Evolutionary conservation across 2,888 invertebrate genomes (phyloP), one percentile per base, ranked within the genome.

Genomic region (Ichneumoninae sp.): DNA sequence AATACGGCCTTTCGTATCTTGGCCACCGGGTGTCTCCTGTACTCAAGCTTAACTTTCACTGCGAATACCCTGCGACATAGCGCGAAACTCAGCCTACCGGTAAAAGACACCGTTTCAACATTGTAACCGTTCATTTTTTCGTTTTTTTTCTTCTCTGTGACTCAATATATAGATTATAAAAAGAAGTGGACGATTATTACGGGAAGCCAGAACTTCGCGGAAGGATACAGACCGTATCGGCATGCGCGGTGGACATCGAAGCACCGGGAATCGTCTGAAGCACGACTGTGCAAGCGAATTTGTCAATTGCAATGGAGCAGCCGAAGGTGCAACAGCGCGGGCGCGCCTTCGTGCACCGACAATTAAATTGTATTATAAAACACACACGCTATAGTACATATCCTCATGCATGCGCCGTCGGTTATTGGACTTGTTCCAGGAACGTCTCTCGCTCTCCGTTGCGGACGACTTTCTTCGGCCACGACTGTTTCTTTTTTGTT

Each of bases 381-480:
- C 81, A 50, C 50, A 75, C 40, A 69, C 63, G 30, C 13, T 54
- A 54, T 40, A 71, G 57, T 40, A 36, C 8, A 7, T 50, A 16
- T 52, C 10, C 33, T 47, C 33, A 19, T 66, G 19, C 69, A 57
- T 36, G 68, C 47, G 65, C 66, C 33, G 40, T 52, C 70, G 47
- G 26, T 75, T 66, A 70, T 88, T 90, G 89, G 91, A 89, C 83
- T 71, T 52, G 77, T 88, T 89, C 90, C 91, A 90, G 88, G 75
- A 71, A 69, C 83, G 82, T 84, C 68, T 79, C 63, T 63, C 52
- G 44, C 82, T 77, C 73, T 78, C 19, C n/a, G 33, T 33, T 63
- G 33, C 60, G 71, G 60, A 26, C 74, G 80, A 90, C 91, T 91
- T 91, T 91, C 91, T 88, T 90, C 89, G 87, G 74, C 81, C 88